Evolutionary conservation across 2,888 invertebrate species (phyloP).

Genomic region (Drosophila putrida): DNA sequence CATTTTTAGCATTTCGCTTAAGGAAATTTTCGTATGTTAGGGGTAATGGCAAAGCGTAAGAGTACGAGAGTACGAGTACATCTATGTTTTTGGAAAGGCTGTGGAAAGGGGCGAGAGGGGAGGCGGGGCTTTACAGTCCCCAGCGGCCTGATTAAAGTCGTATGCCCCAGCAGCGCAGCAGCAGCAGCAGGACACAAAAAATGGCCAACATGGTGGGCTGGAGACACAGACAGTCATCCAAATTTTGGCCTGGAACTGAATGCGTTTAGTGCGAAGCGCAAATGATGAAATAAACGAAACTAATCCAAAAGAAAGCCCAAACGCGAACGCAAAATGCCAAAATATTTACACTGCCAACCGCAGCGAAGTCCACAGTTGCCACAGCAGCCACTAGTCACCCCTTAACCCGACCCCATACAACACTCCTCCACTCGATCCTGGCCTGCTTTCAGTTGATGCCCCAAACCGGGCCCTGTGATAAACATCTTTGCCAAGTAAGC

Average conservation of each 20-base stretch:
- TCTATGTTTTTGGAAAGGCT: conserved; percentile 24
- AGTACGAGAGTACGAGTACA: conserved; percentile 32
- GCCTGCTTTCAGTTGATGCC: conserved; percentile 32
- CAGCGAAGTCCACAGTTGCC: conserved; percentile 45
- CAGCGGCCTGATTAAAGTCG: conserved; percentile 80
- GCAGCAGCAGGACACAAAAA: conserved; percentile 33
- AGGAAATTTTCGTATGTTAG: conserved; percentile 57
- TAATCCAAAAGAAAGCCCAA: conserved; percentile 78
- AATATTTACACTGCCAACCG: conserved; percentile 76
- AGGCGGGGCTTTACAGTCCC: conserved; percentile 72
- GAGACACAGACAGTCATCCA: conserved; percentile 26
- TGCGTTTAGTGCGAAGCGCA: conserved; percentile 77
- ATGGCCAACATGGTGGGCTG: conserved; percentile 40
- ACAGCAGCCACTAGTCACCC: conserved; percentile 40
- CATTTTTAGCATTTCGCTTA: conserved; percentile 65
- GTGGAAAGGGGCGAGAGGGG: background rate
- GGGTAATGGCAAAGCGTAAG: conserved; percentile 45
- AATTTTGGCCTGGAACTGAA: conserved; percentile 42
- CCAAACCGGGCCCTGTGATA: conserved; percentile 75
- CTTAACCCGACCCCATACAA: background rate
- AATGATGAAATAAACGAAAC: conserved; percentile 81
- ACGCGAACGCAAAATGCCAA: conserved; percentile 64
- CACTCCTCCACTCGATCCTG: conserved; percentile 7
- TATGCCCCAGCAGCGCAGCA: conserved; percentile 48
- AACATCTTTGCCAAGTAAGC: conserved; percentile 84